phyloP scores from a whole-genome alignment of 2,888 invertebrate genomes.

The Aporophyla lueneburgensis region DNA sequence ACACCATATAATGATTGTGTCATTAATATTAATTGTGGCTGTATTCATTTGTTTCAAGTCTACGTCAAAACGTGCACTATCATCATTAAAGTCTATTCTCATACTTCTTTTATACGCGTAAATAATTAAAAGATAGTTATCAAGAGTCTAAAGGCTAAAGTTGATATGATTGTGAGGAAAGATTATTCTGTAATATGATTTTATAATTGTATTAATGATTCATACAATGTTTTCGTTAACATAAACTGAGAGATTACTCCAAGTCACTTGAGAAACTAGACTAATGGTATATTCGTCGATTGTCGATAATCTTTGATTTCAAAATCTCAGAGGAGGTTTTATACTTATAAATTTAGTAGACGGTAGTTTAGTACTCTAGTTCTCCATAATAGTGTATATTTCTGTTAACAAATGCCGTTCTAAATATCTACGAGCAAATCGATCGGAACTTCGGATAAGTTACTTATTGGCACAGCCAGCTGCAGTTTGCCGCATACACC shows the following conservation, averaged over 20 bases:
- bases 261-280: conserved; percentile 51
- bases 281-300: conserved; percentile 30
- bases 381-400: conserved; percentile 47
- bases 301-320: conserved; percentile 36
- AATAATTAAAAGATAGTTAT: conserved; percentile 30
- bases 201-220: conserved; percentile 52
- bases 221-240: conserved; percentile 48
- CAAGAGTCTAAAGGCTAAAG: conserved; percentile 30
- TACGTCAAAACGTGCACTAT: conserved; percentile 36
- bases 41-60: conserved; percentile 39
- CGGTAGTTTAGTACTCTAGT: conserved; percentile 27
- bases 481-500: conserved; percentile 71
- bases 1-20: conserved; percentile 38
- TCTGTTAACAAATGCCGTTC: conserved; percentile 65
- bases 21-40: conserved; percentile 27
- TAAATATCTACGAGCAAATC: conserved; percentile 73
- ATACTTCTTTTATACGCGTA: conserved; percentile 11
- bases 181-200: conserved; percentile 34
- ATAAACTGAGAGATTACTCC: conserved; percentile 34
- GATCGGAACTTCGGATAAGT: conserved; percentile 76
- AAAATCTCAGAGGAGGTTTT: conserved; percentile 27
- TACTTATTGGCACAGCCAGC: conserved; percentile 74
- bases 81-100: conserved; percentile 23
- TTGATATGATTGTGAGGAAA: conserved; percentile 31
- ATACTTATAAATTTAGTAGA: conserved; percentile 10